Percentiles rank a stretch among this genome's conserved stretches.
Evolutionary conservation across 2,113 vertebrate genomes (phyloP).

Genomic region (Pollimyrus isidori): DNA sequence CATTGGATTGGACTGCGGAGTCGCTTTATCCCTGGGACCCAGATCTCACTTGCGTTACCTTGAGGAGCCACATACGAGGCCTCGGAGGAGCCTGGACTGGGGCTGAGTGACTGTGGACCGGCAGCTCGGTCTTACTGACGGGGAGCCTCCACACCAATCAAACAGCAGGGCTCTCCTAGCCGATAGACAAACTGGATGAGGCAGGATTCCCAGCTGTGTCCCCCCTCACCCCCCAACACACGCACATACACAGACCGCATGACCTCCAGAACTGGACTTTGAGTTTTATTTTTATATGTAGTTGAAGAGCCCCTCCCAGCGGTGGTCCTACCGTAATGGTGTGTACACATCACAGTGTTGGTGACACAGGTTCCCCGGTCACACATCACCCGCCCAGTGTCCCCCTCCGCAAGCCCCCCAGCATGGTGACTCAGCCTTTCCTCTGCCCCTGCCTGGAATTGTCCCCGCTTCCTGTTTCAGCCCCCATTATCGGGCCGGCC

Average conservation of each 20-base stretch:
- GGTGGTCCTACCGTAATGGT: neutral
- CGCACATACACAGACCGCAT: neutral
- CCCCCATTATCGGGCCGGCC: constrained; percentile 50
- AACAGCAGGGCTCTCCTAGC: neutral
- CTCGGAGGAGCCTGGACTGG: neutral
- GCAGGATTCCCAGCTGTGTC: neutral
- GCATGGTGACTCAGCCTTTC: constrained; percentile 40
- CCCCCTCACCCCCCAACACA: neutral
- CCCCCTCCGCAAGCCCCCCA: neutral
- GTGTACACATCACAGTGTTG: neutral
- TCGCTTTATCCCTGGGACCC: neutral
- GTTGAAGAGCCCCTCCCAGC: neutral
- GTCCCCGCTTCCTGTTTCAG: constrained; percentile 49
- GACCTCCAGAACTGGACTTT: neutral
- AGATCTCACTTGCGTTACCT: neutral
- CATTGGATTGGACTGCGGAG: neutral
- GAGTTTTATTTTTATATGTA: neutral
- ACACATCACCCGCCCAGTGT: neutral
- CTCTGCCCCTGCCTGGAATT: constrained; percentile 52
- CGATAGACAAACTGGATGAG: neutral
- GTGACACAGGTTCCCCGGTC: neutral
- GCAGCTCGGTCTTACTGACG: neutral
- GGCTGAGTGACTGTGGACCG: neutral
- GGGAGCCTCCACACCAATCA: neutral
- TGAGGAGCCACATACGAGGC: neutral